Percentiles rank a stretch among this genome's conserved stretches.
Conservation (phyloP, 2,888 invertebrate genomes). For the Dicycla oo region DNA sequence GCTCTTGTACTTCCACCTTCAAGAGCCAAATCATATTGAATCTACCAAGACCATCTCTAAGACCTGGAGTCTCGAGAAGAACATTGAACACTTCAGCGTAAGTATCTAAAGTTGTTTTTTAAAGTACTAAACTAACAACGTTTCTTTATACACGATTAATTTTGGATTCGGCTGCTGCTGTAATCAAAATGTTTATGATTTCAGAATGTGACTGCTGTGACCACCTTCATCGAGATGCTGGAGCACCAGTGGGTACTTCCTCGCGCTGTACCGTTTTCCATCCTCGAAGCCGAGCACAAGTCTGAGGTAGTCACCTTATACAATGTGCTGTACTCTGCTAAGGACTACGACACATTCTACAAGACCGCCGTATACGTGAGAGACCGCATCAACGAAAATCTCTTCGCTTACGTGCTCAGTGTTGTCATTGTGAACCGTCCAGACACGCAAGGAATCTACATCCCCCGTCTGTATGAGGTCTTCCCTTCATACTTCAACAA, state of each 20-base stretch:
- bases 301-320: constrained; percentile 92
- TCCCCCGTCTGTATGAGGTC: constrained; percentile 94
- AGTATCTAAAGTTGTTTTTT: constrained; percentile 41
- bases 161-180: background rate
- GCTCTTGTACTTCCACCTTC: constrained; percentile 85
- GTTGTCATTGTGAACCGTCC: constrained; percentile 91
- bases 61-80: constrained; percentile 87
- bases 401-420: constrained; percentile 92
- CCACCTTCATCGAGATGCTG: constrained; percentile 89
- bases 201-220: constrained; percentile 89
- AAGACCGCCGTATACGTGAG: constrained; percentile 93
- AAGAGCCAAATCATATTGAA: constrained; percentile 90
- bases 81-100: constrained; percentile 88
- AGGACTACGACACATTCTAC: constrained; percentile 93
- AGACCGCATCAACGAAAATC: constrained; percentile 92
- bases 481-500: constrained; percentile 93
- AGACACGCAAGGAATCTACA: constrained; percentile 91
- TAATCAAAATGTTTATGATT: constrained; percentile 48
- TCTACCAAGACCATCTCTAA: constrained; percentile 87
- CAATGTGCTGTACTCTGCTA: constrained; percentile 92
- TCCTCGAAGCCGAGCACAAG: constrained; percentile 89
- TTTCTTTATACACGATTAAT: too few species aligned
- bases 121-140: background rate
- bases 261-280: constrained; percentile 90
- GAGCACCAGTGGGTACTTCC: constrained; percentile 89